Percentiles rank a stretch among this genome's conserved stretches.
Evolutionary conservation across 1,140 invertebrate species (phyloP).

Genomic region (Drosophila truncata): DNA sequence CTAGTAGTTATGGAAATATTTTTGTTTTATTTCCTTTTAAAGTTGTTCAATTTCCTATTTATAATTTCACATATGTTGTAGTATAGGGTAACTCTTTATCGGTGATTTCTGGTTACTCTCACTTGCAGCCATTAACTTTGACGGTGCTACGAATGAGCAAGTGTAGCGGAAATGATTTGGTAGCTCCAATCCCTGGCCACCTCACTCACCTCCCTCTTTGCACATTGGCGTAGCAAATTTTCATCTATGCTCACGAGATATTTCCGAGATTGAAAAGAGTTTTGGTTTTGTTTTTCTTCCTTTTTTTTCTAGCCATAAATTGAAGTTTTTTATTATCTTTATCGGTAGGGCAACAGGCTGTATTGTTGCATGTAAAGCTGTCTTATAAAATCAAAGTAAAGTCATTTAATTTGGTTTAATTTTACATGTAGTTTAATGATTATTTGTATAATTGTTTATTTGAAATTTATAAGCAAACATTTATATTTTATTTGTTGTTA

Average conservation of each 20-base stretch:
- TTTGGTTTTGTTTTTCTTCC: slow-evolving; percentile 27
- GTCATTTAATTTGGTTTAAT: background rate
- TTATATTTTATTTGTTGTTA: background rate
- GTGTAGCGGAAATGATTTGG: slow-evolving; percentile 81
- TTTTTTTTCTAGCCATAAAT: slow-evolving; percentile 45
- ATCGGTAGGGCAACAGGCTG: slow-evolving; percentile 63
- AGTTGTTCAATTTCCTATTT: too few relatives aligned
- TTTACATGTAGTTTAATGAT: background rate
- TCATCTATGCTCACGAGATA: slow-evolving; percentile 35
- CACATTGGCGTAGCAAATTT: slow-evolving; percentile 6
- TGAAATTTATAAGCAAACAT: background rate
- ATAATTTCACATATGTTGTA: too few relatives aligned
- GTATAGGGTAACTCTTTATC: background rate
- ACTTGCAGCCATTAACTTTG: slow-evolving; percentile 53
- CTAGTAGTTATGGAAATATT: too few relatives aligned
- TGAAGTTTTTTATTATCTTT: slow-evolving; percentile 73
- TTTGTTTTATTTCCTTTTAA: too few relatives aligned
- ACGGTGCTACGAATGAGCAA: slow-evolving; percentile 61
- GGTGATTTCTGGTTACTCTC: background rate
- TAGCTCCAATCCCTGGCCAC: slow-evolving; percentile 15
- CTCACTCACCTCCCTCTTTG: background rate
- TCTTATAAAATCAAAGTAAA: background rate
- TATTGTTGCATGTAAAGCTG: background rate
- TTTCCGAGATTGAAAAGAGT: slow-evolving; percentile 75
- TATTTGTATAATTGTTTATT: background rate